Conservation (phyloP, 2,113 vertebrate species). For the Pomatorhinus ruficollis region DNA sequence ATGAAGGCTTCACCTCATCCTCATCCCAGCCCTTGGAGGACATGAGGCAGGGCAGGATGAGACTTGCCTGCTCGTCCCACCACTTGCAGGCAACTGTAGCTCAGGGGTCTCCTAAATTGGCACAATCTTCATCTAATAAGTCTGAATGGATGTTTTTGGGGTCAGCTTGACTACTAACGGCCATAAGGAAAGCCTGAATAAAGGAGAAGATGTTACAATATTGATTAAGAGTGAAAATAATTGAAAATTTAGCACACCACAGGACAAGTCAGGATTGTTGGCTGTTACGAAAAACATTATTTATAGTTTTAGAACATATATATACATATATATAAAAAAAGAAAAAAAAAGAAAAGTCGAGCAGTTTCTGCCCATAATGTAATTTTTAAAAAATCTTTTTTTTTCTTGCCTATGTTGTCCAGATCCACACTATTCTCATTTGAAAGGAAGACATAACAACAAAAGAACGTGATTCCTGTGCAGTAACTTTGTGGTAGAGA, state of each 20-base stretch:
- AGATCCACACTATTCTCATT: not conserved
- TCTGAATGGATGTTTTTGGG: not conserved
- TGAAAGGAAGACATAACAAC: not conserved
- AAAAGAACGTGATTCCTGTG: not conserved
- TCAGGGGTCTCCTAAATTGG: not conserved
- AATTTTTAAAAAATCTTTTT: fast-evolving
- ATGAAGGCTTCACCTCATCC: not conserved
- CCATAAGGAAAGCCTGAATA: not conserved
- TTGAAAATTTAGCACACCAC: not conserved
- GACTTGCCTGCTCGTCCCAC: not conserved
- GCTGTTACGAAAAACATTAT: not conserved
- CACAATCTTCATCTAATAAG: fast-evolving
- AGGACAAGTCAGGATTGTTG: not conserved
- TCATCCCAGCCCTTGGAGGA: not conserved
- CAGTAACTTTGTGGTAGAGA: not conserved
- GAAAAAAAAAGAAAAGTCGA: not conserved
- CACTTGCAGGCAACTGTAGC: not conserved
- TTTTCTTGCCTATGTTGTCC: not conserved
- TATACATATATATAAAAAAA: too few species aligned
- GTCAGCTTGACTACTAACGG: fast-evolving
- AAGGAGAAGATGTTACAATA: not conserved
- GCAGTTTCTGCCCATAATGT: not conserved
- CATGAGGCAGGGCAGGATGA: not conserved
- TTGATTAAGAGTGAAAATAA: not conserved
- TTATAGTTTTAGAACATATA: not conserved